These are phyloP conservation scores for Colletes gigas DNA, from an alignment of 1,140 invertebrate genomes.

Conservation along the genomic window DNA sequence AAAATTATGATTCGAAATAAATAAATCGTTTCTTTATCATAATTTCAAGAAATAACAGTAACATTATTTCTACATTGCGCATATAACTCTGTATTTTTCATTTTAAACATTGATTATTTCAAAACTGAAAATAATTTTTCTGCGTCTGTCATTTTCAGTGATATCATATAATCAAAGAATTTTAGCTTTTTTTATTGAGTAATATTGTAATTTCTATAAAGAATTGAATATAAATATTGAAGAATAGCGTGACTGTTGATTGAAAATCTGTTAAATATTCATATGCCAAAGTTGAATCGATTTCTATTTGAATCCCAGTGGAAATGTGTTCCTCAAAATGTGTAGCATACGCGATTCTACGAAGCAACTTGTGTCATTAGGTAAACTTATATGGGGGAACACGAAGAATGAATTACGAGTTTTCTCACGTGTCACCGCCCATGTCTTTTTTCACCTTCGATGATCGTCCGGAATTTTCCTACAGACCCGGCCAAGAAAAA, in stretches of 20 bases:
- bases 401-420: neutral
- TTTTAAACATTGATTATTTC: no score
- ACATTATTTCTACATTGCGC: no score
- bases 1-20: no score
- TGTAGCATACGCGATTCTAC: neutral
- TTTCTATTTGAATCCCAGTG: neutral
- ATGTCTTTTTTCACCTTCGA: slow-evolving; percentile 28
- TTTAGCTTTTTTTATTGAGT: no score
- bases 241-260: neutral
- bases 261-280: neutral
- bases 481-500: neutral
- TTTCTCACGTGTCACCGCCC: slow-evolving; percentile 2
- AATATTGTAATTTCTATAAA: no score
- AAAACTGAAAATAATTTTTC: no score
- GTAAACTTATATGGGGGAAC: neutral
- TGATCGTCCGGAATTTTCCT: slow-evolving; percentile 20
- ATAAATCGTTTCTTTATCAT: no score
- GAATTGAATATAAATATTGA: no score
- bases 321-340: neutral
- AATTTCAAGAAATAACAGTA: no score
- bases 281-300: neutral
- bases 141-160: no score
- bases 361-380: neutral
- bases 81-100: no score
- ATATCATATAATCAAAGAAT: no score